These are phyloP conservation scores for Tragulus kanchil DNA, from an alignment of 2,113 vertebrate genomes.

Conservation along the genomic window DNA sequence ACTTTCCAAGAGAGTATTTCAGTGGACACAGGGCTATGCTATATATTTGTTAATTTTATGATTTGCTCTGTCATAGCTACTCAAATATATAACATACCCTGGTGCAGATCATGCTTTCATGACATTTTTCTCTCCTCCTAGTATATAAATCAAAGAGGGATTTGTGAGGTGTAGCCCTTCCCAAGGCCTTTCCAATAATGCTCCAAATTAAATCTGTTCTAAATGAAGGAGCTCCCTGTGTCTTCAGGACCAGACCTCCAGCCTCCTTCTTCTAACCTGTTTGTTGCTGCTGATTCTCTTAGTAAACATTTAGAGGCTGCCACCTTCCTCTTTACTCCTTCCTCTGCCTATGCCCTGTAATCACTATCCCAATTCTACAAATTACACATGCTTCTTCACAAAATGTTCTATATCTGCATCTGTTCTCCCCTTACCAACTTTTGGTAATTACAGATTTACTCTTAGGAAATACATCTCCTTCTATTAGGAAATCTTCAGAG, in stretches of 20 bases:
- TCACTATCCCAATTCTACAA: background rate
- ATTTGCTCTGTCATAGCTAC: background rate
- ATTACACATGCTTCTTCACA: background rate
- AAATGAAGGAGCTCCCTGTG: background rate
- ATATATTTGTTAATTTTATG: background rate
- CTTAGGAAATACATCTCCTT: conserved; percentile 9
- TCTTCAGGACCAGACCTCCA: background rate
- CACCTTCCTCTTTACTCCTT: background rate
- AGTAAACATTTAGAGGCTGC: background rate
- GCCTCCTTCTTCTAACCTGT: background rate
- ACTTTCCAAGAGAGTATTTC: background rate
- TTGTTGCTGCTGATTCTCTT: background rate
- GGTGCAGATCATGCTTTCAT: background rate
- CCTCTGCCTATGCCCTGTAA: background rate
- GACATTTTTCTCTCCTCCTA: background rate
- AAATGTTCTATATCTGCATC: background rate
- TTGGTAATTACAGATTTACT: conserved; percentile 63
- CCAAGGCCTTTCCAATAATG: background rate
- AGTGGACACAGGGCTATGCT: background rate
- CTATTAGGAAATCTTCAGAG: conserved; percentile 49
- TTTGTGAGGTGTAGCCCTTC: background rate
- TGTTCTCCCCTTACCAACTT: background rate
- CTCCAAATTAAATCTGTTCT: background rate
- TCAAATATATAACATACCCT: background rate
- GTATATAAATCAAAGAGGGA: background rate